phyloP scores from a whole-genome alignment of 2,113 vertebrate species.

The Calidris pugnax region DNA sequence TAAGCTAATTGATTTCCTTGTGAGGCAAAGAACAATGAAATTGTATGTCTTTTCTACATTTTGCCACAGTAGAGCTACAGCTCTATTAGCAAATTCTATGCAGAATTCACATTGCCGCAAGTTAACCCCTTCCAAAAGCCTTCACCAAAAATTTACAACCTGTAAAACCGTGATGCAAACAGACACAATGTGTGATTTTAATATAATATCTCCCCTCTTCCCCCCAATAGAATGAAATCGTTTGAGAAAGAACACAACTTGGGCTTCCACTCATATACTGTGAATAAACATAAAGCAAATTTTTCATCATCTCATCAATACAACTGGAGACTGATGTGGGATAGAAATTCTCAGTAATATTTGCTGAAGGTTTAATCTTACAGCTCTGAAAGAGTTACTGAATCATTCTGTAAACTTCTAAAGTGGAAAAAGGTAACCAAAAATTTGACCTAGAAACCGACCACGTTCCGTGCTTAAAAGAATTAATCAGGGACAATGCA shows the following conservation, averaged over 20 bases:
- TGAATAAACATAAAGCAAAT: neutral
- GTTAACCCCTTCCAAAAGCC: neutral
- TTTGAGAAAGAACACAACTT: neutral
- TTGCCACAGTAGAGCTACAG: neutral
- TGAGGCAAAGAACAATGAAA: neutral
- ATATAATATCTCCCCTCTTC: neutral
- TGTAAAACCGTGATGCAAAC: neutral
- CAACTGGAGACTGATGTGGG: neutral
- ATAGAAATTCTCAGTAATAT: neutral
- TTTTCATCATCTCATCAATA: neutral
- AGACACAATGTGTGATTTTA: neutral
- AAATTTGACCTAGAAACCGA: neutral
- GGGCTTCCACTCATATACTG: neutral
- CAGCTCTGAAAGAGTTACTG: neutral
- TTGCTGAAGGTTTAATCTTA: neutral
- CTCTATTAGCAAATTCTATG: neutral
- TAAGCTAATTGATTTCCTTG: neutral
- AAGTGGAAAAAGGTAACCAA: neutral
- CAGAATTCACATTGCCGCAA: neutral
- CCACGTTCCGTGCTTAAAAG: neutral
- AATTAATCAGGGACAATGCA: neutral
- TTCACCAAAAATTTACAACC: neutral
- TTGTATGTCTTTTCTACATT: neutral
- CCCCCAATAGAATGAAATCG: neutral
- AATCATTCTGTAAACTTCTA: neutral